These are phyloP conservation scores for Chunga burmeisteri DNA, from an alignment of 2,113 vertebrate genomes.

Conservation along the genomic window DNA sequence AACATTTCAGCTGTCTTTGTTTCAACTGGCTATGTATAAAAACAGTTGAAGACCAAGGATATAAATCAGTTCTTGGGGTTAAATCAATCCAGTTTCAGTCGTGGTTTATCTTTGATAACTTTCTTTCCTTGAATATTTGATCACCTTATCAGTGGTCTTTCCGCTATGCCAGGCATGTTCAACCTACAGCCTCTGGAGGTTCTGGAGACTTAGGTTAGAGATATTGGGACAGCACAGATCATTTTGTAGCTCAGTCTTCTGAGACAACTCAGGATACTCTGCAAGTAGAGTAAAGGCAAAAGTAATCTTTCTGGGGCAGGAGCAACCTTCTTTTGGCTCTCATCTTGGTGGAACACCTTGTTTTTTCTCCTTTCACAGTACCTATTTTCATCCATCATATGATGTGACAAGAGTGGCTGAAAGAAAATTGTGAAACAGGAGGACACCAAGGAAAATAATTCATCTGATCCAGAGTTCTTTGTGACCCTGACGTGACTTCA, in stretches of 20 bases:
- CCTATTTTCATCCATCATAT: neutral
- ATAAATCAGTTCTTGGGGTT: neutral
- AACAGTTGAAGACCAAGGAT: neutral
- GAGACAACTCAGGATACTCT: neutral
- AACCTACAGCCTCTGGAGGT: neutral
- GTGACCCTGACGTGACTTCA: neutral
- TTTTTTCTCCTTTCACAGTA: neutral
- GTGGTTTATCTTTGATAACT: neutral
- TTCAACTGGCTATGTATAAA: neutral
- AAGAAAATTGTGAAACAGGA: neutral
- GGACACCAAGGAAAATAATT: neutral
- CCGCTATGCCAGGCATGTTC: neutral
- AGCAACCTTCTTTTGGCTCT: neutral
- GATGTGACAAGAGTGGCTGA: neutral
- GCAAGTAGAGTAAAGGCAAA: neutral
- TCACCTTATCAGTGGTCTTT: neutral
- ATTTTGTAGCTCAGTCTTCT: neutral
- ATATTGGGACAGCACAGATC: rapidly evolving
- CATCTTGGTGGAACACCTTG: neutral
- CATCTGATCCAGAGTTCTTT: neutral
- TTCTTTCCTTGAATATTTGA: neutral
- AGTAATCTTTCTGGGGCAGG: neutral
- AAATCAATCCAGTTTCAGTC: neutral
- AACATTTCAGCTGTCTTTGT: neutral
- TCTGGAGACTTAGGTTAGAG: neutral